Evolutionary conservation across 2,888 invertebrate genomes (phyloP), one percentile per base, ranked within the genome.

Genomic region (Eledona agricola): DNA sequence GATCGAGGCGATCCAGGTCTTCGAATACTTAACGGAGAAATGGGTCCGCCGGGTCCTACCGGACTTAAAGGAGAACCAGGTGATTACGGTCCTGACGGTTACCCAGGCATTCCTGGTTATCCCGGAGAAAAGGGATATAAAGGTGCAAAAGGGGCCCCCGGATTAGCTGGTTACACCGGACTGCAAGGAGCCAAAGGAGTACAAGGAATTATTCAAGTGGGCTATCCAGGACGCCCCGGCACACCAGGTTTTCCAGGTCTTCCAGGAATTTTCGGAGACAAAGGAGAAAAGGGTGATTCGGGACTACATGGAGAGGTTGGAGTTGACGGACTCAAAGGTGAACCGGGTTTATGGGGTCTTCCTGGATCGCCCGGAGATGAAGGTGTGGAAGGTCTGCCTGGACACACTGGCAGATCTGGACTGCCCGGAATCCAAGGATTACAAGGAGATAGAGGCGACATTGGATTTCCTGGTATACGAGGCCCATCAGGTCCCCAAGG

Each of bases 1-100:
- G 76, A 77, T n/a, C 77, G 79, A 35, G 84, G 86, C 65, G 79
- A 77, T 25, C 73, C 77, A 1, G 82, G 88, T 62, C 53, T 72
- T 57, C 67, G 81, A 75, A 78, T 86, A 72, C 59, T 77, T 49
- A 58, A 77, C 73, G 77, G 88, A 26, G 67, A 67, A 22, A 73
- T 72, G 4, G 82, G 80, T 34, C 51, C 29, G 5, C 51, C 54
- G 1, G 82, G 83, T n/a, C 45, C 51, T 2, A 26, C 47, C 16
- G 72, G 78, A 29, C 57, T 59, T 2, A 76, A 77, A 62, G 77
- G 77, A 7, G 72, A 76, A 57, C 64, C 65, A 1, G 77, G 77
- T 3, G 66, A 71, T 58, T 70, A 69, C 46, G 77, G 77, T 4
- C 72, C 72, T 47, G 63, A 70, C 42, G 80, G 80, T 38, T 64